Percentiles rank a stretch among this genome's conserved stretches.
These are phyloP conservation scores for Pteronotus mesoamericanus DNA, from an alignment of 2,797 vertebrate genomes.

Conservation along the genomic window DNA sequence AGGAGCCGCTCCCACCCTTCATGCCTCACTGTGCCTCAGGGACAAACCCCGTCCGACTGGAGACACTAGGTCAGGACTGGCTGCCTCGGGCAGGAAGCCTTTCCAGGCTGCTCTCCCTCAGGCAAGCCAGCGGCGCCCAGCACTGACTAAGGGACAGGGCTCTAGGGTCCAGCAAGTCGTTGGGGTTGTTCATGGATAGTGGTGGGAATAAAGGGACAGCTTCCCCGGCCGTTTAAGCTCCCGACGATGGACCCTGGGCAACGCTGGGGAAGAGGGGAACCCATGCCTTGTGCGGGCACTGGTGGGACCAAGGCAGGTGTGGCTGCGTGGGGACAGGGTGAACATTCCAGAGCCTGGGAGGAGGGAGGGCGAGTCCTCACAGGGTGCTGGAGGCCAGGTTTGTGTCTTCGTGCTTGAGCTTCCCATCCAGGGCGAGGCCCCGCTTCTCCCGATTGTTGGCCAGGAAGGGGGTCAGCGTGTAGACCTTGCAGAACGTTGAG, in stretches of 20 bases:
- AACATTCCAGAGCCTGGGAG: background rate
- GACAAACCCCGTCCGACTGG: background rate
- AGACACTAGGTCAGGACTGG: background rate
- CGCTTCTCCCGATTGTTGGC: slow-evolving; percentile 96
- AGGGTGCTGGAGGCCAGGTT: slow-evolving; percentile 96
- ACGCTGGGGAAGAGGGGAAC: background rate
- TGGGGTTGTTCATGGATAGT: background rate
- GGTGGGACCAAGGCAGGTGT: background rate
- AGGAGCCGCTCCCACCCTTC: background rate
- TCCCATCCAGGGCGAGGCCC: slow-evolving; percentile 94
- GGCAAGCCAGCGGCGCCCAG: background rate
- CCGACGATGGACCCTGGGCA: background rate
- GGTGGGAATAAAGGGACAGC: background rate
- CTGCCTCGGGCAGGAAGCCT: background rate
- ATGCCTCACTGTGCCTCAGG: background rate
- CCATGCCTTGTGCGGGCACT: background rate
- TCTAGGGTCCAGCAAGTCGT: background rate
- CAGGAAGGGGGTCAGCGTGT: slow-evolving; percentile 94
- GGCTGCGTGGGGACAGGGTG: fast-evolving
- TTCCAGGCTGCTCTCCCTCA: background rate
- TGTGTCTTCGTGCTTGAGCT: slow-evolving; percentile 97
- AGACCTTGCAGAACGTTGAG: slow-evolving; percentile 96
- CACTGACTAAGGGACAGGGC: background rate
- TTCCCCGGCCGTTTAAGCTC: background rate
- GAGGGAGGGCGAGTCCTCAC: slow-evolving; percentile 81